Percentiles rank a stretch among this genome's conserved stretches.
Conservation (phyloP, 2,113 vertebrate species). For the Cynopterus brachyotis region DNA sequence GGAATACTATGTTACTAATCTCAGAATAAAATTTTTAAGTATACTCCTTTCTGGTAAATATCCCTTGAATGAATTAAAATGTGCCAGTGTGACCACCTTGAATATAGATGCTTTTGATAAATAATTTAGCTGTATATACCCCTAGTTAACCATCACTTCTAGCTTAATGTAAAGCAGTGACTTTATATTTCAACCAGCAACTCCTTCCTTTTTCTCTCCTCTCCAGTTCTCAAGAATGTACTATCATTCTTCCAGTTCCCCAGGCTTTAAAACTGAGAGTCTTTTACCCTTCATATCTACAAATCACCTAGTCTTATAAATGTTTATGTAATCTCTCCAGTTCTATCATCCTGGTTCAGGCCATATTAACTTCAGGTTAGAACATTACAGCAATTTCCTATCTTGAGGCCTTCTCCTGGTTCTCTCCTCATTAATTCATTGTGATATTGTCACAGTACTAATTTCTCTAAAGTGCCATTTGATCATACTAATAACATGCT, state of each 20-base stretch:
- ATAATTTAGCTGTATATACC: neutral
- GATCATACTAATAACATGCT: neutral
- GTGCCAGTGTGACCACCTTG: neutral
- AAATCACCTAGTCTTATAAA: neutral
- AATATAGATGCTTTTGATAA: neutral
- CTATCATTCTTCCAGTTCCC: neutral
- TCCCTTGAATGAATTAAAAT: neutral
- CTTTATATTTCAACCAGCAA: neutral
- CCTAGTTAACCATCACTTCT: neutral
- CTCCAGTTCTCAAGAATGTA: neutral
- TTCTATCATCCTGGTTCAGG: neutral
- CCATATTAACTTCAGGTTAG: neutral
- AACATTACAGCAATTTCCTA: neutral
- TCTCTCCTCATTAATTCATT: neutral
- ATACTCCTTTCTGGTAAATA: neutral
- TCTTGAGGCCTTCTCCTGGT: neutral
- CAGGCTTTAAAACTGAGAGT: neutral
- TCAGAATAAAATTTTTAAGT: neutral
- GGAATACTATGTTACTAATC: too few relatives aligned
- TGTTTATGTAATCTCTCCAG: neutral
- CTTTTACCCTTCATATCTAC: neutral
- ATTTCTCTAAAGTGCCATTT: neutral
- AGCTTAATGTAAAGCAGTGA: neutral
- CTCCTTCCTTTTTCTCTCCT: neutral
- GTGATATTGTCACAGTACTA: neutral